Conservation (phyloP, 2,797 vertebrate genomes). For the Falco naumanni region DNA sequence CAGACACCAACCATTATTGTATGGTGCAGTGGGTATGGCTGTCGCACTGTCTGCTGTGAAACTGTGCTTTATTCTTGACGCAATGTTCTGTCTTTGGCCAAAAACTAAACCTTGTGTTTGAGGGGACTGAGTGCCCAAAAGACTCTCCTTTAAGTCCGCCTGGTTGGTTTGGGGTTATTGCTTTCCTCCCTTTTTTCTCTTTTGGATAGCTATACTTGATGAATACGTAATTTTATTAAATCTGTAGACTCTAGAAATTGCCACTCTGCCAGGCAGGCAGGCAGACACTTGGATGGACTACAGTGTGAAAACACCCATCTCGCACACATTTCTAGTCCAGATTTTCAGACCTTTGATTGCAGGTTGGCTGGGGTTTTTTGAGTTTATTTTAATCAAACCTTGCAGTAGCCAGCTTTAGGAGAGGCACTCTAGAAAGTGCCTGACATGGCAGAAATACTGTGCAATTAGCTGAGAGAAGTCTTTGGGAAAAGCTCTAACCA, state of each 20-base stretch:
- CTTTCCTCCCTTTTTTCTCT: neutral
- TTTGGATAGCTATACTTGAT: neutral
- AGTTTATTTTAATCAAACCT: neutral
- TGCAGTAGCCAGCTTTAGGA: neutral
- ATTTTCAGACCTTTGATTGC: neutral
- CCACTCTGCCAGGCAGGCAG: neutral
- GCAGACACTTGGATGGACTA: neutral
- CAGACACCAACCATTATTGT: fast-evolving
- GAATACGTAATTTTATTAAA: neutral
- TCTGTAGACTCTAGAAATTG: neutral
- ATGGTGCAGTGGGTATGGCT: fast-evolving
- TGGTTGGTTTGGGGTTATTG: neutral
- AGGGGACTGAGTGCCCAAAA: neutral
- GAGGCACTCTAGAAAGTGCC: neutral
- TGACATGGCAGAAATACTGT: neutral
- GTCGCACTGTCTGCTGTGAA: neutral
- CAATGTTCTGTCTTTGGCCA: neutral
- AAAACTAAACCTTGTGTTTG: neutral
- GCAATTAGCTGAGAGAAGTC: neutral
- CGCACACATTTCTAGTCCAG: neutral
- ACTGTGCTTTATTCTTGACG: neutral
- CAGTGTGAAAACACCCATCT: neutral
- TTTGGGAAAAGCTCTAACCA: neutral
- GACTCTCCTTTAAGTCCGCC: neutral
- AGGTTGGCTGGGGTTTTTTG: neutral